phyloP scores from a whole-genome alignment of 2,797 vertebrate species.

The Antrozous pallidus region DNA sequence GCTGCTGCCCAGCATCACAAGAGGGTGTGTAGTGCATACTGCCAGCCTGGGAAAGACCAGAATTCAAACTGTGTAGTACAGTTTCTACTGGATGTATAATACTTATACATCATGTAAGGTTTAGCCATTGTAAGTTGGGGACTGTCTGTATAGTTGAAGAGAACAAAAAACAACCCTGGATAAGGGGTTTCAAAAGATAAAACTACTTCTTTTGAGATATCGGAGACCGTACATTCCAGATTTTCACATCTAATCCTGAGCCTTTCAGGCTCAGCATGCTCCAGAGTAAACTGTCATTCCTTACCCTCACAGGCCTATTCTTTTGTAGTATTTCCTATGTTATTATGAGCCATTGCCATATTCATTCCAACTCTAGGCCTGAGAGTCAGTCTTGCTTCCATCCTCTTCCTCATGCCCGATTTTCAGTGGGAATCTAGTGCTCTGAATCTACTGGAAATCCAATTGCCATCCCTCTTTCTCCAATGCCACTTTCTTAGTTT shows the following conservation, averaged over 20 bases:
- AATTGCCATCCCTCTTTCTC: not conserved
- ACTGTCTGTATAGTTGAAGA: not conserved
- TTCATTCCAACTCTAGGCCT: not conserved
- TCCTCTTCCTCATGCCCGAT: not conserved
- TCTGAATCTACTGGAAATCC: not conserved
- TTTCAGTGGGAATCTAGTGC: not conserved
- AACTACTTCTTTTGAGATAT: not conserved
- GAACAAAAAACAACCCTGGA: not conserved
- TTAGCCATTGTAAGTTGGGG: not conserved
- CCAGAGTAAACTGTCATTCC: not conserved
- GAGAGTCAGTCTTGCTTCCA: not conserved
- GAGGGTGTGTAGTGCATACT: fast-evolving
- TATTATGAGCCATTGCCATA: not conserved
- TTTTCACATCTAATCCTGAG: not conserved
- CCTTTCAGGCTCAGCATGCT: not conserved
- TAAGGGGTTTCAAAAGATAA: not conserved
- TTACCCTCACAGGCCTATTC: not conserved
- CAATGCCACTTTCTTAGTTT: not conserved
- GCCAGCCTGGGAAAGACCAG: not conserved
- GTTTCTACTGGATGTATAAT: not conserved
- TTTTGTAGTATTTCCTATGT: not conserved
- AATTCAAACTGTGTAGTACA: not conserved
- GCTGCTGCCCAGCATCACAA: not conserved
- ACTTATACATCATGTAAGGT: not conserved
- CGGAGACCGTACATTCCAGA: not conserved